Evolutionary conservation across 37 sponge, comb jelly and placozoan species (phyloP).

Genomic region (Eunapius fragilis): DNA sequence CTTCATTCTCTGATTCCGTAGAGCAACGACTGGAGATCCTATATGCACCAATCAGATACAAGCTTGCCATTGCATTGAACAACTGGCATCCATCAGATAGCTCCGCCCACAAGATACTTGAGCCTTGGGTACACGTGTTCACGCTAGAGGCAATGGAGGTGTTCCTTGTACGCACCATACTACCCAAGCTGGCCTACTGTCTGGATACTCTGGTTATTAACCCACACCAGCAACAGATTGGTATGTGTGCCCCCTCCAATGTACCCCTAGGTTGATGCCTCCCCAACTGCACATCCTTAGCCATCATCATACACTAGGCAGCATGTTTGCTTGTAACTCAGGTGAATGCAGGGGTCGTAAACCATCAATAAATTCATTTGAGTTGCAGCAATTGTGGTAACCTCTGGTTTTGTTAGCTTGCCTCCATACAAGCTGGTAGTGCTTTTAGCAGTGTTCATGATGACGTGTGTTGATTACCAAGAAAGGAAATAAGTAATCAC

Average conservation of each 20-base stretch:
- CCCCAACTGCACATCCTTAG: no score
- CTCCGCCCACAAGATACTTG: conserved; percentile 88
- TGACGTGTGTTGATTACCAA: no score
- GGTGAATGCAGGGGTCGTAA: no score
- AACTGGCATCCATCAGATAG: conserved; percentile 96
- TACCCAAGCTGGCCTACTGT: conserved; percentile 86
- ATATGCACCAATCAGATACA: conserved; percentile 88
- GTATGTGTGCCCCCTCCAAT: conserved; percentile 36
- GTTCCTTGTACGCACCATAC: conserved; percentile 79
- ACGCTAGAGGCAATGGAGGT: conserved; percentile 85
- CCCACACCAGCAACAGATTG: conserved; percentile 85
- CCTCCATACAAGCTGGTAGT: no score
- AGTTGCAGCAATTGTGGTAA: no score
- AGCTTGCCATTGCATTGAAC: conserved; percentile 89
- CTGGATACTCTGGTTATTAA: conserved; percentile 86
- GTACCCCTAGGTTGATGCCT: no score
- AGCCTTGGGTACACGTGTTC: conserved; percentile 94
- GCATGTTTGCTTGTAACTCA: no score
- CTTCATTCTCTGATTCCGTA: conserved; percentile 15
- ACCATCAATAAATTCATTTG: no score
- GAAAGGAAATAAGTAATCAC: no score
- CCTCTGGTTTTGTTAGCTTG: no score
- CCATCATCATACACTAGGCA: no score
- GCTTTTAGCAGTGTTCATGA: no score
- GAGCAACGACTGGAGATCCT: conserved; percentile 76